Percentiles rank a stretch among this genome's conserved stretches.
Evolutionary conservation across 2,888 invertebrate genomes (phyloP).

Genomic region (Amphipoea lucens): DNA sequence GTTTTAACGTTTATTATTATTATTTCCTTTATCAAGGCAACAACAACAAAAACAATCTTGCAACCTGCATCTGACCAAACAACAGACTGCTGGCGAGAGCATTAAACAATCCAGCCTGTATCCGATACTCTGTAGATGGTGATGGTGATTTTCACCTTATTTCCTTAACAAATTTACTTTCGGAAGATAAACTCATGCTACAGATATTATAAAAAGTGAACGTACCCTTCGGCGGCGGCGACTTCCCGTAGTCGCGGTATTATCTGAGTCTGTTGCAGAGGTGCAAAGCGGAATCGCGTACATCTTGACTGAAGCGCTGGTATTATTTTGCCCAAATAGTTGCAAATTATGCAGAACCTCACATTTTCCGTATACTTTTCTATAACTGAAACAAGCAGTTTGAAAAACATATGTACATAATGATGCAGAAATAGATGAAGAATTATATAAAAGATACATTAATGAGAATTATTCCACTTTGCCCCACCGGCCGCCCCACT

Average conservation of each 20-base stretch:
- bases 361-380: constrained; percentile 99
- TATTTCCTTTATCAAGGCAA: too few species aligned
- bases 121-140: neutral
- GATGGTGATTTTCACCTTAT: neutral
- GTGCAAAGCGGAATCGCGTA: constrained; percentile 98
- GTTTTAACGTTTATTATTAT: neutral
- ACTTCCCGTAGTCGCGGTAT: constrained; percentile 96
- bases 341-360: constrained; percentile 99
- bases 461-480: too few species aligned
- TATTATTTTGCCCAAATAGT: constrained; percentile 99
- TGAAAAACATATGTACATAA: neutral
- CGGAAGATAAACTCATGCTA: neutral
- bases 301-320: constrained; percentile 99
- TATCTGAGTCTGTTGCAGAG: constrained; percentile 96
- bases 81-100: neutral
- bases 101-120: neutral
- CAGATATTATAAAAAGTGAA: neutral
- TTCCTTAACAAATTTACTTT: neutral
- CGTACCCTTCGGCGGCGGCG: constrained; percentile 94
- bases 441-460: neutral
- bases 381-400: constrained; percentile 92
- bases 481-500: too few species aligned
- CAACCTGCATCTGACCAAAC: neutral
- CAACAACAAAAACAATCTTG: neutral
- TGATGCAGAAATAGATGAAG: neutral